Evolutionary conservation across 2,113 vertebrate genomes (phyloP).

Genomic region (Probosciger aterrimus): DNA sequence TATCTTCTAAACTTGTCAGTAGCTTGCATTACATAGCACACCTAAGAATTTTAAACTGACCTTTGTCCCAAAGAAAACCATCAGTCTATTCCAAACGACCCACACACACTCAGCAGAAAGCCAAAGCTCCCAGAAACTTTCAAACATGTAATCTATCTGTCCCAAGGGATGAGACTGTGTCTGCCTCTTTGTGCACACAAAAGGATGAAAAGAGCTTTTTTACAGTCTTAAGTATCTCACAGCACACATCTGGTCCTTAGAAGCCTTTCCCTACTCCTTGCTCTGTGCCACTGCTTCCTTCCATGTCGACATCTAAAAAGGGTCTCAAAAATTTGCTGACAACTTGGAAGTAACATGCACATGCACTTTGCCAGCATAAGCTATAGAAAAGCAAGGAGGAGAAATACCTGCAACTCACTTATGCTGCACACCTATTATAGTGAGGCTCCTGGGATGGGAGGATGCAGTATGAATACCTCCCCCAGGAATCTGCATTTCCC

Average conservation of each 20-base stretch:
- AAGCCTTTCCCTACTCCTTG: neutral
- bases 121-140: neutral
- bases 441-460: neutral
- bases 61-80: neutral
- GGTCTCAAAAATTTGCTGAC: neutral
- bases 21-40: constrained; percentile 3
- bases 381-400: neutral
- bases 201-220: neutral
- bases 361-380: accelerated
- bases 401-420: neutral
- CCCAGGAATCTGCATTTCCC: neutral
- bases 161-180: neutral
- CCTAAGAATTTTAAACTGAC: constrained; percentile 23
- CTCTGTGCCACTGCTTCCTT: neutral
- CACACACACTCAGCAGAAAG: neutral
- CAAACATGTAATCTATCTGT: neutral
- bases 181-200: accelerated
- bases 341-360: neutral
- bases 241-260: neutral
- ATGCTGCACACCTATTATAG: neutral
- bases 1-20: neutral
- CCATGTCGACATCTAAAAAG: neutral
- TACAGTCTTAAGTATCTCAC: neutral
- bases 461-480: accelerated
- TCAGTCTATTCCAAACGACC: neutral